Conservation (phyloP, 2,888 invertebrate species). For the Aphodius sticticus region DNA sequence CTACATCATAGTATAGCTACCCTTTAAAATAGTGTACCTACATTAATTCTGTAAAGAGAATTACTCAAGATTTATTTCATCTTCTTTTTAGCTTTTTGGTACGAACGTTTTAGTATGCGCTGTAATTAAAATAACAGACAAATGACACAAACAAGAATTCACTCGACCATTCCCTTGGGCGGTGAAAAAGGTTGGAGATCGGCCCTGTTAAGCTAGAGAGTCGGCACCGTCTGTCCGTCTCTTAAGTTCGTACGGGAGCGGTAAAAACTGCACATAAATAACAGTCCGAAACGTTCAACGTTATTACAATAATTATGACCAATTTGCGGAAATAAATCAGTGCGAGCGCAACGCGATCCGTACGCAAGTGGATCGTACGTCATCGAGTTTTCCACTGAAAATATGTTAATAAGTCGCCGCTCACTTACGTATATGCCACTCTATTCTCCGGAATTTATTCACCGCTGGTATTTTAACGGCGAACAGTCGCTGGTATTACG, state of each 20-base stretch:
- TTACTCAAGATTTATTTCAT: too few species aligned
- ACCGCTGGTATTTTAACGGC: constrained; percentile 29
- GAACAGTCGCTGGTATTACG: constrained; percentile 15
- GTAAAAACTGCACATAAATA: constrained; percentile 35
- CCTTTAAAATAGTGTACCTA: too few species aligned
- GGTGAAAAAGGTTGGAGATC: not conserved
- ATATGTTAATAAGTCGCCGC: constrained; percentile 23
- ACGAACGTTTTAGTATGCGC: too few species aligned
- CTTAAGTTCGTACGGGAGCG: constrained; percentile 25
- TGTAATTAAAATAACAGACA: not conserved
- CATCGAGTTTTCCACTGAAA: constrained; percentile 19
- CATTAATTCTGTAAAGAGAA: too few species aligned
- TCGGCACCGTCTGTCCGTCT: constrained; percentile 10
- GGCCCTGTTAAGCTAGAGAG: not conserved
- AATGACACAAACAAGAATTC: not conserved
- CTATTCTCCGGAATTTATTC: constrained; percentile 31
- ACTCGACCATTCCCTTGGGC: not conserved
- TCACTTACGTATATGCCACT: not conserved
- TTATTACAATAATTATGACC: constrained; percentile 49
- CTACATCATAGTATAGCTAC: too few species aligned
- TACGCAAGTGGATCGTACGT: not conserved
- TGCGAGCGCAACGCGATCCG: constrained; percentile 16
- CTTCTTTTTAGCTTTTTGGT: too few species aligned
- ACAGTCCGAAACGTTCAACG: constrained; percentile 39
- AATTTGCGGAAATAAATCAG: constrained; percentile 47